Evolutionary conservation across 2,113 vertebrate genomes (phyloP).

Genomic region (Dicaeum eximium): DNA sequence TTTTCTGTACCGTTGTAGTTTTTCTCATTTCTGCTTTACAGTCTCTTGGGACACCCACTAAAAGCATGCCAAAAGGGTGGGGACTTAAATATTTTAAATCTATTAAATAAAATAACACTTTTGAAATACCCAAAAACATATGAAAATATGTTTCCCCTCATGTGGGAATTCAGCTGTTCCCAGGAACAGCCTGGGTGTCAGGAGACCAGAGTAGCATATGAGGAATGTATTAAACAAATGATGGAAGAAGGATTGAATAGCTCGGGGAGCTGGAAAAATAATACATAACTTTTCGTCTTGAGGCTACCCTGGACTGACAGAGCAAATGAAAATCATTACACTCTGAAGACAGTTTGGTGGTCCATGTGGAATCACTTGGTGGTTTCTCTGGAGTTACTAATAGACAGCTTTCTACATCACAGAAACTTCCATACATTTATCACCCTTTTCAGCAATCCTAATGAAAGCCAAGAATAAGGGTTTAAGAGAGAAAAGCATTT

Average conservation of each 20-base stretch:
- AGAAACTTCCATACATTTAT: constrained; percentile 57
- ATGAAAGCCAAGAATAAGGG: constrained; percentile 18
- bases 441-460: constrained; percentile 19
- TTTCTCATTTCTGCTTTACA: constrained; percentile 15
- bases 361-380: constrained; percentile 64
- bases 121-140: constrained; percentile 15
- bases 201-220: constrained; percentile 53
- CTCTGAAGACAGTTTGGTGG: constrained; percentile 35
- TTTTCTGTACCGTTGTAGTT: not conserved
- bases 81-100: constrained; percentile 26
- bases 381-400: constrained; percentile 57
- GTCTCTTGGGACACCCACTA: not conserved
- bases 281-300: constrained; percentile 57
- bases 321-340: constrained; percentile 59
- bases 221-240: constrained; percentile 63
- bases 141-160: constrained; percentile 43
- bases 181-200: constrained; percentile 41
- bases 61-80: not conserved
- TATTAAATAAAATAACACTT: constrained; percentile 54
- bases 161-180: constrained; percentile 40
- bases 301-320: not conserved
- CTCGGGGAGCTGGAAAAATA: constrained; percentile 16
- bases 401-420: constrained; percentile 58
- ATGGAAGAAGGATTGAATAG: constrained; percentile 3
- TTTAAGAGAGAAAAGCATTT: constrained; percentile 39